Evolutionary conservation across 1,140 invertebrate species (phyloP).

Genomic region (Araneus ventricosus): DNA sequence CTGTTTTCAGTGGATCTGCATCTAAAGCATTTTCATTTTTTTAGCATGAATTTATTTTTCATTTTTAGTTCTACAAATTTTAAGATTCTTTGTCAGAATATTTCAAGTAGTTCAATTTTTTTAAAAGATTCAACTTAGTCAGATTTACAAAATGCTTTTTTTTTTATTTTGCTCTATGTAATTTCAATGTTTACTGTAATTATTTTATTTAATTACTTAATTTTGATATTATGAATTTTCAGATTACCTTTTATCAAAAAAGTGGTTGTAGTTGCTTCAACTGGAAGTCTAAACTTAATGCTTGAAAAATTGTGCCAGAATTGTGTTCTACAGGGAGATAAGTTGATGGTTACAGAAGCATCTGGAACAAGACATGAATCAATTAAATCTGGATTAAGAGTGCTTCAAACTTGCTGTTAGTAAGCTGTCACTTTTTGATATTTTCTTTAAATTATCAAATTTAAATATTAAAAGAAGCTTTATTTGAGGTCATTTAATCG

Average conservation of each 20-base stretch:
- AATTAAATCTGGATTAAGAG: constrained; percentile 80
- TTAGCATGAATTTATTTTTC: no score
- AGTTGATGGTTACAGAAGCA: constrained; percentile 79
- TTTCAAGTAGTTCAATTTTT: no score
- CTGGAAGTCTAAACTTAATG: constrained; percentile 78
- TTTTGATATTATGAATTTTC: neutral
- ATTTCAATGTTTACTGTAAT: neutral
- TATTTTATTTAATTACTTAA: neutral
- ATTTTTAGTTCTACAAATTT: no score
- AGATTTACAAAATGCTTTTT: no score
- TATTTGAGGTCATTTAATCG: neutral
- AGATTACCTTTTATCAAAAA: constrained; percentile 80
- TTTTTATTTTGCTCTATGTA: neutral
- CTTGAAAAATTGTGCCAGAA: constrained; percentile 77
- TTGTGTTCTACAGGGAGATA: constrained; percentile 76
- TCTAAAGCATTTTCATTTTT: no score
- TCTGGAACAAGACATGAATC: constrained; percentile 80
- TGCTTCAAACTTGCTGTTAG: constrained; percentile 73
- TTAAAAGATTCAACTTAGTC: no score
- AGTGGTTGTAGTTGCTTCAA: constrained; percentile 79
- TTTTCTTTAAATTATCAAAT: neutral
- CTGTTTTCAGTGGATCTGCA: no score
- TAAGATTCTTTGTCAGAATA: no score
- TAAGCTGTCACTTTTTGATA: neutral
- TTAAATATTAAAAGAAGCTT: neutral